phyloP scores from a whole-genome alignment of 1,140 invertebrate genomes.

The Brachionus paranguensis region DNA sequence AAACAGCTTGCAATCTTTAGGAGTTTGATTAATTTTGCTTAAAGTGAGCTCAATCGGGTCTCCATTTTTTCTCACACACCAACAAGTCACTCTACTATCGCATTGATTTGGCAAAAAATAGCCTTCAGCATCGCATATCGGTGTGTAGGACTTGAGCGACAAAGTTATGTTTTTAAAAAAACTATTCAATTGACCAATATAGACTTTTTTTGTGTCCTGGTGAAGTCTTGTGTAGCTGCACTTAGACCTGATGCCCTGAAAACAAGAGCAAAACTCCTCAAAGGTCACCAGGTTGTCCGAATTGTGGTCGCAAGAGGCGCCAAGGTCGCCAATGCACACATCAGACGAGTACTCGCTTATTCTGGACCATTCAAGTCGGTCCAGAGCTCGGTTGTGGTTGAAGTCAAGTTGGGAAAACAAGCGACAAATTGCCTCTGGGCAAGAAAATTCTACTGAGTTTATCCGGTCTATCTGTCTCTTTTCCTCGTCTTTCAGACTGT shows the following conservation, averaged over 20 bases:
- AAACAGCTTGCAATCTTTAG: slow-evolving; percentile 19
- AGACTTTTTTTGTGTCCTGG: background rate
- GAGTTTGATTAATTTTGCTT: background rate
- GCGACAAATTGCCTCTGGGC: background rate
- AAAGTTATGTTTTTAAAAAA: background rate
- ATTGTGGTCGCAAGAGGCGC: background rate
- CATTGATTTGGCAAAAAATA: slow-evolving; percentile 19
- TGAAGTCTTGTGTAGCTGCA: background rate
- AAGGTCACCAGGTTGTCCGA: background rate
- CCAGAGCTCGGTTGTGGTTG: background rate
- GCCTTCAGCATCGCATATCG: slow-evolving; percentile 12
- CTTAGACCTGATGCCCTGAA: background rate
- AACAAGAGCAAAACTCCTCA: slow-evolving; percentile 10
- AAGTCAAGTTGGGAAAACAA: background rate
- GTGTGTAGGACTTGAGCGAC: background rate
- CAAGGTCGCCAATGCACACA: background rate
- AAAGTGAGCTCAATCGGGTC: background rate
- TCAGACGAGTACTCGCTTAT: background rate
- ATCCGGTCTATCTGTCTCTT: background rate
- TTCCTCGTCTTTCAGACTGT: background rate
- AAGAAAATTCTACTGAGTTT: slow-evolving; percentile 6
- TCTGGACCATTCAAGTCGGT: background rate
- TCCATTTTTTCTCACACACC: slow-evolving; percentile 30
- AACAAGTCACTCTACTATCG: slow-evolving; percentile 16
- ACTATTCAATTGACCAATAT: background rate